Base-by-base conservation (phyloP, 2,797 vertebrate species). In the Myotis pilosus region DNA sequence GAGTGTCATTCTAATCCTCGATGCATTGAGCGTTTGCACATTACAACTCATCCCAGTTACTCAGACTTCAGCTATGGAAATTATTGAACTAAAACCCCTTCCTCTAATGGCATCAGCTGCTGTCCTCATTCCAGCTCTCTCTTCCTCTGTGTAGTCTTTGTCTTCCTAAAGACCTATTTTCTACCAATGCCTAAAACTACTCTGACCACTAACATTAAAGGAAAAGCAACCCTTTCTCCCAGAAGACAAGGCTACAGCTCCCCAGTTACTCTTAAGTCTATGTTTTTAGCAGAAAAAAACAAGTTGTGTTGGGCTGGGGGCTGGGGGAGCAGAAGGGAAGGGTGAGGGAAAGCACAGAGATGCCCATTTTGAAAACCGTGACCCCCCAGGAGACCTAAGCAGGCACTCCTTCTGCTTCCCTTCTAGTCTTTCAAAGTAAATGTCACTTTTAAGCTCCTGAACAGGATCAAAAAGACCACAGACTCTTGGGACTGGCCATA, bases 401-500 rank as follows among this genome's bases (percentile, higher is more conserved):
- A 79, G 7, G 6, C 2, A 15, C 6, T 72, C 41, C n/a, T 49
- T 36, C 19, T 36, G 28, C 38, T 38, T 80, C 47, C 51, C 55
- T 81, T 36, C 30, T 15, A 10, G 53, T 62, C 44, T 85, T 81
- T 91, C 55, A 74, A 47, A 60, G 33, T 64, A 87, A 95, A 94
- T 82, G 23, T 82, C 80, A 89, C 69, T 91, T 91, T 47, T 53
- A 92, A 89, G 33, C 53, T 38, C 62, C 28, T 33, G 25, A 91
- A 53, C 12, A 55, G 62, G 11, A 87, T 91, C 30, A 82, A 72
- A 94, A 57, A 83, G 47, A 78, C 16, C 44, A 89, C 6, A 86
- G 60, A 49, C 13, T n/a, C 28, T 30, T 78, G 28, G 36, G 41
- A 91, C 38, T 38, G 92, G 2, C 13, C 23, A 49, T 22, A 33